Base-by-base conservation (phyloP, 2,888 invertebrate genomes). In the Nowickia ferox region DNA sequence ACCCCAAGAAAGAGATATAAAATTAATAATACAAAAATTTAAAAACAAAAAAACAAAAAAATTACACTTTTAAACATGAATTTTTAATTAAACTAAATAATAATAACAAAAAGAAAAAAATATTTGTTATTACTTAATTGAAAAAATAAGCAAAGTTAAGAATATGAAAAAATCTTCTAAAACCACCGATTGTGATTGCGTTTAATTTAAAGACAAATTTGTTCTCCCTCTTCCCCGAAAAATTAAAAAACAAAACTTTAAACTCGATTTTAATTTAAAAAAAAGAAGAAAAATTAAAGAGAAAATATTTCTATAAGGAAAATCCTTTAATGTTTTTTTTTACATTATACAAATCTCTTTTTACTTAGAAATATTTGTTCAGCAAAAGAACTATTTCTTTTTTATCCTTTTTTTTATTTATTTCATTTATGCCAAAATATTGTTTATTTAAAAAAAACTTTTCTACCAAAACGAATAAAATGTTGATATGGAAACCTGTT, bases 171-270 rank as follows among this genome's bases (percentile, higher is more conserved):
- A 86, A 87, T 88, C 88, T 87, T 86, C 79, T 87, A 92, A 92
- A 83, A 92, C 92, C 92, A 92, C 92, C 92, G 92, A 92, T 91
- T 92, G 92, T 92, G 92, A 92, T 92, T 92, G 92, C 92, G 92
- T 92, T 92, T 91, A 90, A 92, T 88, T 88, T 87, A 80, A 87
- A 83, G 65, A 61, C 38, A 48, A 57, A 46, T 17, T 38, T 59
- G 17, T 78, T 65, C 77, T 66, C 76, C 77, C 38, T 22, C 40
- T 40, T 13, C 40, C 81, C 57, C 69, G 86, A 89, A 90, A 90
- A 88, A 87, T 88, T 77, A 79, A 51, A 80, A 76, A 83, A 83
- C 30, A 22, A 40, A n/a, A 19, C n/a, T n/a, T n/a, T n/a, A 13
- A 48, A 53, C 9, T 42, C 17, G 1, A 48, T 46, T 44, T 30